phyloP scores from a whole-genome alignment of 2,797 vertebrate species.

The Choloepus didactylus region DNA sequence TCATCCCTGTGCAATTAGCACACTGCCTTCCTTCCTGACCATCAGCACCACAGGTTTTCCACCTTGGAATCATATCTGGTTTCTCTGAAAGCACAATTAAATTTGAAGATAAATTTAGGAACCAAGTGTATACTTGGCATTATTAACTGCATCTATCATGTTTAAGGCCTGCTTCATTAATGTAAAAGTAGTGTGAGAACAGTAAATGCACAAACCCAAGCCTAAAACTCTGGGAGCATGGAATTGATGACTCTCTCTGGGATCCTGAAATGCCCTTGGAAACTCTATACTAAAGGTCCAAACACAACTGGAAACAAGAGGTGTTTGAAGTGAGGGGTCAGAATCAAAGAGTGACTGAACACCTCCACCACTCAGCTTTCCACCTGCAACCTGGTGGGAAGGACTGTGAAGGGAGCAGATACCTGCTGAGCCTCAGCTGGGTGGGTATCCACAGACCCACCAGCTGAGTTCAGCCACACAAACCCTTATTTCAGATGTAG shows the following conservation, averaged over 20 bases:
- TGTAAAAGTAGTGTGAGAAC: not conserved
- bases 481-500: not conserved
- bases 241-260: not conserved
- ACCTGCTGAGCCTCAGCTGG: not conserved
- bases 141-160: not conserved
- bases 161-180: conserved; percentile 40
- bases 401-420: not conserved
- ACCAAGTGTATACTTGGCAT: not conserved
- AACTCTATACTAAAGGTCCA: conserved; percentile 7
- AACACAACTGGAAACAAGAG: not conserved
- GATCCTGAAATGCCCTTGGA: not conserved
- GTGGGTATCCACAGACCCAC: not conserved
- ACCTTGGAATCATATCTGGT: not conserved
- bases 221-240: not conserved
- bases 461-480: not conserved
- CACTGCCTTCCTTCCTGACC: not conserved
- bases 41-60: not conserved
- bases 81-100: conserved; percentile 28
- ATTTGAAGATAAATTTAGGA: conserved; percentile 44
- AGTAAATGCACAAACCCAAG: not conserved
- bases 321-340: not conserved
- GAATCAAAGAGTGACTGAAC: not conserved
- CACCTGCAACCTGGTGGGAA: not conserved
- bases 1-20: not conserved
- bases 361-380: not conserved